phyloP scores from a whole-genome alignment of 30 jellyfish, hydroid and myxozoan genomes.

The Calvadosia cruxmelitensis region DNA sequence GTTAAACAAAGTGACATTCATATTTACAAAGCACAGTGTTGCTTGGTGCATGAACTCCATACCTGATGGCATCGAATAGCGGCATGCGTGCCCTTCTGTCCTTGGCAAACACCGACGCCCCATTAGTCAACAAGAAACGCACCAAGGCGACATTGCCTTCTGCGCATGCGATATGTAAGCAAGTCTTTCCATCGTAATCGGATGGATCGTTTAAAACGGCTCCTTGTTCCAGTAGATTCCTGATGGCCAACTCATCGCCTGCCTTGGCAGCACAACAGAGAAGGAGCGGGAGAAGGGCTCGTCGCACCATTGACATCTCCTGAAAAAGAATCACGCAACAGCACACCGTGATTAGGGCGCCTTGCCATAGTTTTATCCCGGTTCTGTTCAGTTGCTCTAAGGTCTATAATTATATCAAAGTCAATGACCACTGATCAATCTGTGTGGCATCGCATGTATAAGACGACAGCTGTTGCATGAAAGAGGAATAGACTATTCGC shows the following conservation, averaged over 20 bases:
- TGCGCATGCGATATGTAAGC: conserved; percentile 87
- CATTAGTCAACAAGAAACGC: conserved; percentile 35
- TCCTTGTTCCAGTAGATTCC: conserved; percentile 82
- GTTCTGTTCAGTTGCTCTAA: neutral
- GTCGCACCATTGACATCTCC: conserved; percentile 85
- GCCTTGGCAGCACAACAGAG: conserved; percentile 97
- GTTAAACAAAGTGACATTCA: neutral
- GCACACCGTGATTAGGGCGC: too few species aligned
- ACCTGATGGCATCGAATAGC: conserved; percentile 94
- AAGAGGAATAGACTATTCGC: too few species aligned
- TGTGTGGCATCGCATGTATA: too few species aligned
- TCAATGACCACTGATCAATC: too few species aligned
- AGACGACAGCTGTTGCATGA: too few species aligned
- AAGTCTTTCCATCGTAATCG: conserved; percentile 92
- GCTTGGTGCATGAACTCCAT: neutral
- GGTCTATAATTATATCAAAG: too few species aligned
- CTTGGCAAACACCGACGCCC: conserved; percentile 67
- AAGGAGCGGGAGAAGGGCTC: conserved; percentile 85
- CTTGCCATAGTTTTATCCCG: neutral
- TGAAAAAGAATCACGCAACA: conserved; percentile 1
- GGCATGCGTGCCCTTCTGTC: conserved; percentile 95
- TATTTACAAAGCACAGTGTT: neutral
- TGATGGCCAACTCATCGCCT: conserved; percentile 69
- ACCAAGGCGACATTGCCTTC: conserved; percentile 84
- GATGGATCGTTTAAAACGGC: conserved; percentile 92